Conservation (phyloP, 2,888 invertebrate species). For the Philaethria dido region DNA sequence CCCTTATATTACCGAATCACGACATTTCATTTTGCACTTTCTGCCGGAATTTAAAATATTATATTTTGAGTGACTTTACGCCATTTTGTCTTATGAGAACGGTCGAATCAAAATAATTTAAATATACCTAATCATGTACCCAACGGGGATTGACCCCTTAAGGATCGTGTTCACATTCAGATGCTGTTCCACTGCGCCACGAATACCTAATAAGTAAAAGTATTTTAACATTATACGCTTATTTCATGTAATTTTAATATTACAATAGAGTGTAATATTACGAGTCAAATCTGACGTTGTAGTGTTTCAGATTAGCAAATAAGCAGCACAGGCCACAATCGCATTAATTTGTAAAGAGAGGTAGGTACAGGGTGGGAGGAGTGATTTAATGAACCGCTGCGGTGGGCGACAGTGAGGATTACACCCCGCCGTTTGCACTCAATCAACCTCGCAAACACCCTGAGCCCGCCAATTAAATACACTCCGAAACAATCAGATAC, state of each 20-base stretch:
- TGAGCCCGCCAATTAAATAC: slow-evolving; percentile 81
- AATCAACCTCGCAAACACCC: slow-evolving; percentile 82
- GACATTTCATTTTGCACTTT: too few species aligned
- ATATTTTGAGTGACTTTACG: too few species aligned
- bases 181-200: too few species aligned
- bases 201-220: background rate
- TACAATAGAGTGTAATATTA: background rate
- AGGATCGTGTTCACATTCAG: too few species aligned
- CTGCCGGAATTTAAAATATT: too few species aligned
- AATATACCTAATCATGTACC: too few species aligned
- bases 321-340: slow-evolving; percentile 60
- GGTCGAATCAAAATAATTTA: too few species aligned
- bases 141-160: too few species aligned
- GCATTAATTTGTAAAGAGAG: slow-evolving; percentile 80
- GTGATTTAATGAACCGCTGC: slow-evolving; percentile 81
- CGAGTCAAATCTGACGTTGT: slow-evolving; percentile 27
- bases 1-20: too few species aligned
- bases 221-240: background rate
- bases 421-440: slow-evolving; percentile 82
- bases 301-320: slow-evolving; percentile 41
- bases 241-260: background rate
- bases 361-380: slow-evolving; percentile 61
- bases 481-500: slow-evolving; percentile 77
- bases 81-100: too few species aligned
- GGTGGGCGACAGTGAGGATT: slow-evolving; percentile 79